Evolutionary conservation across 2,797 vertebrate genomes (phyloP), one percentile per base, ranked within the genome.

Genomic region (Gastrophryne carolinensis): DNA sequence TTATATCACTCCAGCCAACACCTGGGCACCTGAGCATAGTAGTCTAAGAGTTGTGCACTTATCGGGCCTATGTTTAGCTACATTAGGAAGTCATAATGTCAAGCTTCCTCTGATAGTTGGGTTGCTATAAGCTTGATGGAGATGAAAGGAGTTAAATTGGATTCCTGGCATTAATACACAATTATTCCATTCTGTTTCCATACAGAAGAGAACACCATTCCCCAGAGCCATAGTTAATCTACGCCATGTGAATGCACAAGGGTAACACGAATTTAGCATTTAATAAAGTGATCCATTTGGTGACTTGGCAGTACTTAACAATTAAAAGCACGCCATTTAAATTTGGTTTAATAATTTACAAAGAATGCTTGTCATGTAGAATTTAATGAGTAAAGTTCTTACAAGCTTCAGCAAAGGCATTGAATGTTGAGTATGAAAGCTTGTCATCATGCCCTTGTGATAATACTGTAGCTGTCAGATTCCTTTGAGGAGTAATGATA

Each of bases 381-480:
- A 77, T 71, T 77, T 65, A 71, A 76, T 61, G 66, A 77, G 60
- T 29, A 71, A 71, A 35, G 35, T 63, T 76, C 57, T 70, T 77
- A 77, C 58, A 77, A 65, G 66, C 21, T 47, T 47, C 75, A 77
- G 71, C 75, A 77, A 77, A 70, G 58, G 47, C 65, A 69, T 17
- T 19, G 47, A n/a, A 63, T 62, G 56, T 71, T 70, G 50, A 32
- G 58, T 64, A 69, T 62, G 60, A 64, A 71, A 57, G 50, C 66
- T 26, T 77, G 58, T 77, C 67, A 64, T 49, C 49, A 49, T 67
- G 66, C 29, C 35, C 57, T 47, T 70, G 44, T 56, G 65, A 69
- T 76, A 70, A 76, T 63, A n/a, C n/a, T n/a, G n/a, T n/a, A 63
- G 66, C 50, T 76, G 58, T 37, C 74, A 71, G 60, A 71, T 58